A percentile compares a stretch with the other conserved stretches of the same genome.
phyloP scores from a whole-genome alignment of 2,888 invertebrate genomes.

The Actias luna region DNA sequence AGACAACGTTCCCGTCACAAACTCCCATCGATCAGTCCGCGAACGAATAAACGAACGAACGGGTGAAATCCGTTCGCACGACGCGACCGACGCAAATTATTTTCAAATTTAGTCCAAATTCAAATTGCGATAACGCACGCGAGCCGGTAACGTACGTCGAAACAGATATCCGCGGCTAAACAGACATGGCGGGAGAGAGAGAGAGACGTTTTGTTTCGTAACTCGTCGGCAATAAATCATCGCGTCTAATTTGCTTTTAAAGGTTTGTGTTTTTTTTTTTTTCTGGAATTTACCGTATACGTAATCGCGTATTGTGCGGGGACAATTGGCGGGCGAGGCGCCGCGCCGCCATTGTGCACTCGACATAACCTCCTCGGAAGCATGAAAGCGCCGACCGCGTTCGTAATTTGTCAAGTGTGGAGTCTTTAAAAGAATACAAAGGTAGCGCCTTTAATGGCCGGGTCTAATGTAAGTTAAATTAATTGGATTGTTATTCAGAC shows the following conservation, averaged over 20 bases:
- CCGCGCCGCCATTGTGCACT: constrained; percentile 54
- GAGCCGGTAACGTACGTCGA: constrained; percentile 64
- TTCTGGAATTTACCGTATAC: constrained; percentile 73
- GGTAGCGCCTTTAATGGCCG: constrained; percentile 58
- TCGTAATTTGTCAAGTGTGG: constrained; percentile 69
- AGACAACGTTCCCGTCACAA: too few relatives aligned
- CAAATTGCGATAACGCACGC: constrained; percentile 79
- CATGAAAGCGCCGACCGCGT: constrained; percentile 61
- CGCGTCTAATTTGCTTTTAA: constrained; percentile 80
- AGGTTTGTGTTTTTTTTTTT: constrained; percentile 55
- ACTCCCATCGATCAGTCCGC: neutral
- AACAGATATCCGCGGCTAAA: constrained; percentile 57
- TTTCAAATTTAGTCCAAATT: constrained; percentile 79
- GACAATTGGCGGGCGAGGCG: constrained; percentile 56
- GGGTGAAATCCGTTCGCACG: constrained; percentile 43
- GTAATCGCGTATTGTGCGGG: constrained; percentile 71
- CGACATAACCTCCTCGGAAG: constrained; percentile 30
- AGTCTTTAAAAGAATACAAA: constrained; percentile 57
- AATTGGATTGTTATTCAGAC: constrained; percentile 63
- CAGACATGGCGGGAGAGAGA: too few relatives aligned
- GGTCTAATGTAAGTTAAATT: constrained; percentile 60
- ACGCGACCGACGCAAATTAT: constrained; percentile 64
- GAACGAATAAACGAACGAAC: neutral
- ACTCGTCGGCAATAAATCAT: constrained; percentile 75
- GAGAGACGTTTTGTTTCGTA: constrained; percentile 62